A percentile compares a stretch with the other conserved stretches of the same genome.
These are phyloP conservation scores for Coracopsis vasa DNA, from an alignment of 2,113 vertebrate species.

Conservation along the genomic window DNA sequence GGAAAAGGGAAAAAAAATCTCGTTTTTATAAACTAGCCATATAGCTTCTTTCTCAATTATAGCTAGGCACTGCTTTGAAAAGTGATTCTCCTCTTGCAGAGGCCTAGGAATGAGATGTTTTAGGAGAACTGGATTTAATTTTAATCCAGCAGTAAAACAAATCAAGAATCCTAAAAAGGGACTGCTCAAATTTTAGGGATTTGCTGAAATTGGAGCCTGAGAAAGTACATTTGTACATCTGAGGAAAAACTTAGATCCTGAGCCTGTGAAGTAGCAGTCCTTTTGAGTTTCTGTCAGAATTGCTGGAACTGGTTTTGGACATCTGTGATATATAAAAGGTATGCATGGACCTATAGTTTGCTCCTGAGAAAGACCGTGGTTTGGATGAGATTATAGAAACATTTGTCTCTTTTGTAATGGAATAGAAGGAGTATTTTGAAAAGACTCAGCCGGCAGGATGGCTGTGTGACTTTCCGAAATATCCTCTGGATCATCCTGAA, in stretches of 20 bases:
- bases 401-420: not conserved
- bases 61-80: not conserved
- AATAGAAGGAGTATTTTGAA: not conserved
- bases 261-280: not conserved
- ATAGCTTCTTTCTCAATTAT: not conserved
- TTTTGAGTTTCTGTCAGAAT: not conserved
- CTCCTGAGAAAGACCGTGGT: not conserved
- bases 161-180: not conserved
- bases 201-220: not conserved
- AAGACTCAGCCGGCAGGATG: not conserved
- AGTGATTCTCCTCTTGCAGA: not conserved
- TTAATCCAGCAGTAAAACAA: not conserved
- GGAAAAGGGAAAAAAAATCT: not conserved
- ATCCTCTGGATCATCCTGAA: conserved; percentile 28
- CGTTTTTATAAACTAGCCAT: not conserved
- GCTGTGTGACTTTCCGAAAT: conserved; percentile 33
- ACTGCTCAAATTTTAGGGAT: not conserved
- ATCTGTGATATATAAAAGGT: not conserved
- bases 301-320: not conserved
- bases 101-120: not conserved
- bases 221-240: not conserved
- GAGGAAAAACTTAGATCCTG: not conserved
- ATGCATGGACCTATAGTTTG: not conserved
- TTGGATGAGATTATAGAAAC: not conserved
- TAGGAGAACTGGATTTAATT: not conserved